A percentile compares a stretch with the other conserved stretches of the same genome.
phyloP scores from a whole-genome alignment of 1,140 invertebrate genomes.

The Musca vetustissima region DNA sequence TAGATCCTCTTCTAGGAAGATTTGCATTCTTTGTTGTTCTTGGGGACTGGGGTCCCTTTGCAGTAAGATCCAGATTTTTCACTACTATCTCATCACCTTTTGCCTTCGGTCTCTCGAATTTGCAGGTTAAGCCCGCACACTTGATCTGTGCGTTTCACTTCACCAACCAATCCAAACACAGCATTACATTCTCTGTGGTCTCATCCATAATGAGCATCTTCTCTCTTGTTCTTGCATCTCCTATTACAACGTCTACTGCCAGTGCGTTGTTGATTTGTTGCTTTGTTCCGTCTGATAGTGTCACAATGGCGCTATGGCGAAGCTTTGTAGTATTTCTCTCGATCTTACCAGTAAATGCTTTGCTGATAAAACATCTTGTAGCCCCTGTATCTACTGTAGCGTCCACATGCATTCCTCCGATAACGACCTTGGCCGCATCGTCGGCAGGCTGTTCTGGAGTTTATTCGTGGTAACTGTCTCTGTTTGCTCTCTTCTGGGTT shows the following conservation, averaged over 20 bases:
- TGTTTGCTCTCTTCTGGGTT: neutral
- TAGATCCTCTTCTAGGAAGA: no score
- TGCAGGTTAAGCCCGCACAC: neutral
- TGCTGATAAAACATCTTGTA: neutral
- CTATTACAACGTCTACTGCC: neutral
- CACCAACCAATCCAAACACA: neutral
- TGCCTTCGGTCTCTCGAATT: neutral
- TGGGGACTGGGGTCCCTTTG: no score
- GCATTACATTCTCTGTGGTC: neutral
- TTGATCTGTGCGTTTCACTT: neutral
- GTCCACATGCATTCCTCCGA: neutral
- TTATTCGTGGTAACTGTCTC: neutral
- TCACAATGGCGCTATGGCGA: neutral
- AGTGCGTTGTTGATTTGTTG: neutral
- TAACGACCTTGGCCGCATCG: neutral
- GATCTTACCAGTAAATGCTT: neutral
- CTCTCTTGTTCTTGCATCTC: neutral
- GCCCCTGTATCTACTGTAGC: slow-evolving; percentile 9
- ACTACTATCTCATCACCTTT: no score
- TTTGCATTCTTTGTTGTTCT: no score
- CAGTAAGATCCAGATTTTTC: no score
- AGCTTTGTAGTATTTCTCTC: neutral
- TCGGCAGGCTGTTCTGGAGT: neutral
- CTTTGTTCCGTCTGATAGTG: neutral
- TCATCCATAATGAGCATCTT: neutral